phyloP scores from a whole-genome alignment of 2,797 vertebrate species.

The Tapera naevia region DNA sequence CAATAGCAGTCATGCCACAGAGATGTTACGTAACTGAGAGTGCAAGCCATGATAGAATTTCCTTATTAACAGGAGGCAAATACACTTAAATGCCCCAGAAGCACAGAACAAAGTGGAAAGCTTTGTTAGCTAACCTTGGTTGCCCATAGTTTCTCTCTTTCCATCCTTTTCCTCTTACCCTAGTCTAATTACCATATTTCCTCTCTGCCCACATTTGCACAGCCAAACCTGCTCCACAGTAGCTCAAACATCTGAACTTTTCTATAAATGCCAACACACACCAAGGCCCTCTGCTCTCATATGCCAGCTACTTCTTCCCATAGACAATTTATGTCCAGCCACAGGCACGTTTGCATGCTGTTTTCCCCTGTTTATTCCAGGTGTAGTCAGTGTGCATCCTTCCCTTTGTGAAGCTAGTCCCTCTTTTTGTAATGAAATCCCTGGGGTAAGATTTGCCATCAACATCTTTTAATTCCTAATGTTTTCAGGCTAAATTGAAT shows the following conservation, averaged over 20 bases:
- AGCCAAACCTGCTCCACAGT: background rate
- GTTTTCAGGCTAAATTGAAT: background rate
- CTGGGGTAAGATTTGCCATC: background rate
- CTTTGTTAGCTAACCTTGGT: background rate
- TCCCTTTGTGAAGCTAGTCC: background rate
- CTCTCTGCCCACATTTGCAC: background rate
- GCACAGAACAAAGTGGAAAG: background rate
- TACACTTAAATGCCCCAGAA: background rate
- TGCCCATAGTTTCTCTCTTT: background rate
- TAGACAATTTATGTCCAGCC: background rate
- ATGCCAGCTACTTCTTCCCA: background rate
- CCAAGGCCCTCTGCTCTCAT: background rate
- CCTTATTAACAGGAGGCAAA: background rate
- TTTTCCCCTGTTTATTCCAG: background rate
- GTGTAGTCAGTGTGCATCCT: background rate
- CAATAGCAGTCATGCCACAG: background rate
- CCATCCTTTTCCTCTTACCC: background rate
- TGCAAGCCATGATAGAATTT: background rate
- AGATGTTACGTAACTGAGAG: background rate
- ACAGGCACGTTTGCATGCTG: background rate
- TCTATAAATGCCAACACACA: background rate
- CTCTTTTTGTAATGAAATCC: background rate
- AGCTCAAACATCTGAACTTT: background rate
- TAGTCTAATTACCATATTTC: background rate
- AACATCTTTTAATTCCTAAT: background rate